A percentile compares a stretch with the other conserved stretches of the same genome.
Evolutionary conservation across 2,888 invertebrate genomes (phyloP).

Genomic region (Pyrocoelia pectoralis): DNA sequence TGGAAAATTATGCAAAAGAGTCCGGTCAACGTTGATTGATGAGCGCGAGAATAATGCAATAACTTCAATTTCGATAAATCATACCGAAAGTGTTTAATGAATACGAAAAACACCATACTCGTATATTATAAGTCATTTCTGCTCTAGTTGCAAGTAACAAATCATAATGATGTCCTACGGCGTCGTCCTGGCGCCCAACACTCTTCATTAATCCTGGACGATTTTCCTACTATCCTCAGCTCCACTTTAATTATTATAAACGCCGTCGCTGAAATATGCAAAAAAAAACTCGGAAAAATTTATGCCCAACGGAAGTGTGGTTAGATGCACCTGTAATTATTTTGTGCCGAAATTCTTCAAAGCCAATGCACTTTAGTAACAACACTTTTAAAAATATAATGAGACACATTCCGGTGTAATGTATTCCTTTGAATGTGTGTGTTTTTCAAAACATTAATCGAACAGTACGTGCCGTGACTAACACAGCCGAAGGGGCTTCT

Average conservation of each 20-base stretch:
- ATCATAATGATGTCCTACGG: conserved; percentile 22
- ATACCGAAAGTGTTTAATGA: conserved; percentile 17
- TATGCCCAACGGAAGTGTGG: background rate
- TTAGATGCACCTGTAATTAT: conserved; percentile 6
- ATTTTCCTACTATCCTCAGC: conserved; percentile 15
- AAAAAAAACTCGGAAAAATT: background rate
- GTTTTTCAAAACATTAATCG: conserved; percentile 4
- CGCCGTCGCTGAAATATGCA: background rate
- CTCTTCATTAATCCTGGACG: conserved; percentile 21
- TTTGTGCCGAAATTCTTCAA: too few relatives aligned
- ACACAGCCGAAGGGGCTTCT: conserved; percentile 7
- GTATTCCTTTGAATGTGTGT: too few relatives aligned
- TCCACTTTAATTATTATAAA: conserved; percentile 1
- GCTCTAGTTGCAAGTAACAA: conserved; percentile 24
- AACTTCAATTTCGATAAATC: conserved; percentile 16
- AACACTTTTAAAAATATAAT: too few relatives aligned
- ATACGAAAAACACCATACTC: conserved; percentile 20
- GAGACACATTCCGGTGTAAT: too few relatives aligned
- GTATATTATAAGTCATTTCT: conserved; percentile 23
- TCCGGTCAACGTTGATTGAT: conserved; percentile 6
- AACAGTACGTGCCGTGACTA: conserved; percentile 18
- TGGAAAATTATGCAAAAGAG: too few relatives aligned
- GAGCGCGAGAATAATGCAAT: background rate
- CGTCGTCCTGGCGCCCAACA: conserved; percentile 25
- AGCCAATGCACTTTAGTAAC: too few relatives aligned